Conservation (phyloP, 2,797 vertebrate species). For the Urosaurus nigricauda region DNA sequence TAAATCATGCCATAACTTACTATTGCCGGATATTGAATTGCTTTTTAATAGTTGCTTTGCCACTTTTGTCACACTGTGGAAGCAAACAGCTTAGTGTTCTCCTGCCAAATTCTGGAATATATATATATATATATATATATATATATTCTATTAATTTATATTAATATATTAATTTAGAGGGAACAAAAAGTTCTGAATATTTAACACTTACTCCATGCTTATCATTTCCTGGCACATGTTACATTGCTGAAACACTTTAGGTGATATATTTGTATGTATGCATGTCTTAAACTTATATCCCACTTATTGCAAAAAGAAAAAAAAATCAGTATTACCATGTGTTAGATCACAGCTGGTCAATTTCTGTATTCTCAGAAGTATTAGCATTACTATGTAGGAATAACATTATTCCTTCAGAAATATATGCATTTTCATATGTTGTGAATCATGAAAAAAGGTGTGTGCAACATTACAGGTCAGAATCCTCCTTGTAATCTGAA, state of each 20-base stretch:
- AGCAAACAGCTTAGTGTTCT: background rate
- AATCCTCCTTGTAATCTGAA: background rate
- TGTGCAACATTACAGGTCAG: background rate
- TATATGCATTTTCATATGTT: background rate
- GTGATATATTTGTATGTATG: background rate
- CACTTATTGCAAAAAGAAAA: too few relatives aligned
- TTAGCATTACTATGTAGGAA: background rate
- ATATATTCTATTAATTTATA: background rate
- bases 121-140: too few relatives aligned
- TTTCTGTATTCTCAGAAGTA: background rate
- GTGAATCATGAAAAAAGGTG: background rate
- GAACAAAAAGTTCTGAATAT: background rate
- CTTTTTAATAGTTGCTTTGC: background rate
- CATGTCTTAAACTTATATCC: too few relatives aligned
- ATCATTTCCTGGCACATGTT: background rate
- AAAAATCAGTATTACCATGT: too few relatives aligned
- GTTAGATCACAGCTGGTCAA: background rate
- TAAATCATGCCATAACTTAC: background rate
- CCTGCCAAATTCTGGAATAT: background rate
- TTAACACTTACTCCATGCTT: background rate
- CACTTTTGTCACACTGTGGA: background rate
- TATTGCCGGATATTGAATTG: constrained; percentile 8
- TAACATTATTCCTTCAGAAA: background rate
- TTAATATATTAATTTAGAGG: background rate
- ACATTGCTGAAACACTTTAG: background rate